These are phyloP conservation scores for Oxycera nigricornis DNA, from an alignment of 2,888 invertebrate genomes.

Conservation along the genomic window DNA sequence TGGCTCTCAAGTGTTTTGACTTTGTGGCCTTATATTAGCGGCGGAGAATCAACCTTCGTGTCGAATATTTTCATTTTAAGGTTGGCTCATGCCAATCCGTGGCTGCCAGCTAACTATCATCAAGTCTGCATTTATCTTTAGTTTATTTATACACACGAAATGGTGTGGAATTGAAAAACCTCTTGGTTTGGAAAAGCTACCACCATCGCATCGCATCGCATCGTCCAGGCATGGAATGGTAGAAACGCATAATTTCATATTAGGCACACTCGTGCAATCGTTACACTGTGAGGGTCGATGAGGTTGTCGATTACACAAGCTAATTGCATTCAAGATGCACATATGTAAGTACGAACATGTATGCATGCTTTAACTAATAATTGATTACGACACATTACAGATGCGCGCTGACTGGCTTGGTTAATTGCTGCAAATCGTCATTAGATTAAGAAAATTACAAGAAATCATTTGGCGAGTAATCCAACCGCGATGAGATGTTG, in stretches of 20 bases:
- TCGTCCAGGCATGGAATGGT: not conserved
- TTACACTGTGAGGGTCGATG: not conserved
- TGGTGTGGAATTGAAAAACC: not conserved
- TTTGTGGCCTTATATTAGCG: constrained; percentile 28
- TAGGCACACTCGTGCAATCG: not conserved
- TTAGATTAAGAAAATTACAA: not conserved
- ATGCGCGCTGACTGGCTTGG: not conserved
- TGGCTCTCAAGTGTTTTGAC: constrained; percentile 26
- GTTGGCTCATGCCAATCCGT: constrained; percentile 12
- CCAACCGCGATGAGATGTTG: not conserved
- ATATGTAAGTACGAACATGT: not conserved
- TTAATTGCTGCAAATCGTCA: not conserved
- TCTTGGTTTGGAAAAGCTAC: not conserved
- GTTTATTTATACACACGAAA: no score
- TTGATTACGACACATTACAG: constrained; percentile 9
- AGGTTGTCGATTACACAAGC: constrained; percentile 9
- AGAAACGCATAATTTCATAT: constrained; percentile 29
- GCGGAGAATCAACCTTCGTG: constrained; percentile 28
- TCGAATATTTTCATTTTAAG: constrained; percentile 32
- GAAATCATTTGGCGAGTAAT: not conserved
- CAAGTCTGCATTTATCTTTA: no score
- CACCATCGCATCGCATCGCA: not conserved
- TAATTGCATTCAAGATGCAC: constrained; percentile 6
- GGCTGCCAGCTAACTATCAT: not conserved
- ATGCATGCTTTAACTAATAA: not conserved